These are phyloP conservation scores for Crax fasciolata DNA, from an alignment of 2,797 vertebrate species.

Conservation along the genomic window DNA sequence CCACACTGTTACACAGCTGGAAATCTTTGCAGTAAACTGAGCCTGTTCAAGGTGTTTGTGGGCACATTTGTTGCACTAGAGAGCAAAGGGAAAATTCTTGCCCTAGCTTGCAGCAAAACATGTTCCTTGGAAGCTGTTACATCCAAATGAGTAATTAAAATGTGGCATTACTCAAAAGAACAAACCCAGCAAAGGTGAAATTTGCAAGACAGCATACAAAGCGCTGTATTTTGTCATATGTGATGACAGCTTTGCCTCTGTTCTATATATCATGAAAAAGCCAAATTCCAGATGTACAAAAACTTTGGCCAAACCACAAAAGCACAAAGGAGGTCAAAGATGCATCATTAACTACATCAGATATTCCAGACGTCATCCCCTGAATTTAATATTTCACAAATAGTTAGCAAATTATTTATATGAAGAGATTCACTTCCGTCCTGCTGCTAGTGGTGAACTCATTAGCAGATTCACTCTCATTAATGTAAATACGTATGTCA, in stretches of 20 bases:
- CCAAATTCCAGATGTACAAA: background rate
- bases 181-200: background rate
- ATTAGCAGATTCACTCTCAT: background rate
- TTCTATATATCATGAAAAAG: slow-evolving; percentile 9
- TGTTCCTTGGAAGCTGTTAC: background rate
- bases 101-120: background rate
- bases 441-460: background rate
- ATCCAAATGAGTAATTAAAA: background rate
- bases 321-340: slow-evolving; percentile 29
- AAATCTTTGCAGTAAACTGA: background rate
- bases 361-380: background rate
- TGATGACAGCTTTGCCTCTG: background rate
- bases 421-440: slow-evolving; percentile 10
- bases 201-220: background rate
- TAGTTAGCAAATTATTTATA: background rate
- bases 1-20: slow-evolving; percentile 3
- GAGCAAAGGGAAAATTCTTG: background rate
- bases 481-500: background rate
- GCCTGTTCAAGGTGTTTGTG: background rate
- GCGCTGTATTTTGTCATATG: background rate
- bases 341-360: background rate
- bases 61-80: background rate
- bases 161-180: background rate
- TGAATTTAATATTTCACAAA: slow-evolving; percentile 7
- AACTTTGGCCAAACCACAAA: background rate